These are phyloP conservation scores for Candoia aspera DNA, from an alignment of 2,113 vertebrate genomes.

Conservation along the genomic window DNA sequence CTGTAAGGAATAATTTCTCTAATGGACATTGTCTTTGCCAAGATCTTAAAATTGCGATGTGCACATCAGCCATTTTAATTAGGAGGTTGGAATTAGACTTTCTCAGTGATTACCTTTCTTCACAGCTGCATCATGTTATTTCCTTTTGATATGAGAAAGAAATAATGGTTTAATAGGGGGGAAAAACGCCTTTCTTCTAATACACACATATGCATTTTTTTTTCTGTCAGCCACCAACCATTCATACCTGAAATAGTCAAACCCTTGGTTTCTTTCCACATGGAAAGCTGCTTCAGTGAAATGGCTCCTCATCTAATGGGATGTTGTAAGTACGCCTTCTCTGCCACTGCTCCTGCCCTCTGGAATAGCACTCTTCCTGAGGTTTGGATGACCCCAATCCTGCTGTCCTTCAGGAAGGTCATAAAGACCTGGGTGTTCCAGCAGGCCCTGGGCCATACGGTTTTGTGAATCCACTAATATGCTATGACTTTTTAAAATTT, in stretches of 20 bases:
- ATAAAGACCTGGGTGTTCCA: no score
- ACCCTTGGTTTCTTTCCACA: not conserved
- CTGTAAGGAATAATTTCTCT: slow-evolving; percentile 61
- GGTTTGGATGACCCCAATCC: no score
- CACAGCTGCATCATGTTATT: slow-evolving; percentile 33
- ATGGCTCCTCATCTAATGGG: not conserved
- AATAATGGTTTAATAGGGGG: slow-evolving; percentile 7
- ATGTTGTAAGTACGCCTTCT: not conserved
- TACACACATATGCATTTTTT: not conserved
- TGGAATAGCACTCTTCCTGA: no score
- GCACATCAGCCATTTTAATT: slow-evolving; percentile 68
- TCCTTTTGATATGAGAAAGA: slow-evolving; percentile 33
- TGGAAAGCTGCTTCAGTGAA: not conserved
- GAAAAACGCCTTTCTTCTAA: slow-evolving; percentile 23
- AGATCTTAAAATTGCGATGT: slow-evolving; percentile 52
- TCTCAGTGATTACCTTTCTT: slow-evolving; percentile 68
- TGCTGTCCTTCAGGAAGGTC: no score
- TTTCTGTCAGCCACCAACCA: not conserved
- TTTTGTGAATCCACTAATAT: no score
- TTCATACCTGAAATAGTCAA: not conserved
- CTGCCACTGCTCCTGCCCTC: no score
- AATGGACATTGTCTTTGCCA: slow-evolving; percentile 50
- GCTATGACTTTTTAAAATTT: no score
- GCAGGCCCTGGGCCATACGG: no score
- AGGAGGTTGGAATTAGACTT: slow-evolving; percentile 58